phyloP scores from a whole-genome alignment of 35 echinoderm and acorn worm species.

The Amphiura filiformis region DNA sequence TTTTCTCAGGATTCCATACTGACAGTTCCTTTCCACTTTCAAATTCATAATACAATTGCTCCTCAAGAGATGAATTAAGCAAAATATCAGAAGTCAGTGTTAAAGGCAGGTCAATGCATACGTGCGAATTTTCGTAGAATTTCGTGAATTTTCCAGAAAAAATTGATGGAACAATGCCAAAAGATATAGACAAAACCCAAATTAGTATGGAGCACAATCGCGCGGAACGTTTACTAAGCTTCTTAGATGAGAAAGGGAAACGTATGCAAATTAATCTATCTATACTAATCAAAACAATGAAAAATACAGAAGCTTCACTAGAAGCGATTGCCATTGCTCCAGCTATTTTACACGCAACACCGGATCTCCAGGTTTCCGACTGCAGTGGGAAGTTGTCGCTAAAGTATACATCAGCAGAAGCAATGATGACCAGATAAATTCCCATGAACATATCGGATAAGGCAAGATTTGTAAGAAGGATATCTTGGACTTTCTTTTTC shows the following conservation, averaged over 20 bases:
- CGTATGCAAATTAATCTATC: constrained; percentile 61
- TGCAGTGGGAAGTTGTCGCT: constrained; percentile 41
- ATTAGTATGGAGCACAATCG: not conserved
- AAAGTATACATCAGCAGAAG: constrained; percentile 47
- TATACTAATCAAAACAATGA: constrained; percentile 53
- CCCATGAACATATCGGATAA: constrained; percentile 71
- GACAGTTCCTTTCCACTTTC: too few species aligned
- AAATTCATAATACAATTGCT: not conserved
- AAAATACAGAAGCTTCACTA: too few species aligned
- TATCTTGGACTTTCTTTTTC: constrained; percentile 20
- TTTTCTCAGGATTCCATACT: not conserved
- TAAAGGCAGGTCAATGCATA: constrained; percentile 57
- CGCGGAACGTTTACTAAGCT: constrained; percentile 28
- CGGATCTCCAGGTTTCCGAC: too few species aligned
- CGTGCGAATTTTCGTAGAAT: constrained; percentile 55
- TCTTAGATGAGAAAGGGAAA: constrained; percentile 53
- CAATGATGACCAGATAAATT: constrained; percentile 56
- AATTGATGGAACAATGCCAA: constrained; percentile 39
- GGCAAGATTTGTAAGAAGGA: constrained; percentile 56
- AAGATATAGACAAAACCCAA: constrained; percentile 32
- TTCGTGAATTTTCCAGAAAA: constrained; percentile 23
- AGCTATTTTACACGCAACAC: constrained; percentile 36
- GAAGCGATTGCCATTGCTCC: constrained; percentile 51
- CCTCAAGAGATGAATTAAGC: too few species aligned
- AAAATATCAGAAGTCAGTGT: too few species aligned